Percentiles rank a stretch among this genome's conserved stretches.
Evolutionary conservation across 2,797 vertebrate species (phyloP).

Genomic region (Semotilus atromaculatus): DNA sequence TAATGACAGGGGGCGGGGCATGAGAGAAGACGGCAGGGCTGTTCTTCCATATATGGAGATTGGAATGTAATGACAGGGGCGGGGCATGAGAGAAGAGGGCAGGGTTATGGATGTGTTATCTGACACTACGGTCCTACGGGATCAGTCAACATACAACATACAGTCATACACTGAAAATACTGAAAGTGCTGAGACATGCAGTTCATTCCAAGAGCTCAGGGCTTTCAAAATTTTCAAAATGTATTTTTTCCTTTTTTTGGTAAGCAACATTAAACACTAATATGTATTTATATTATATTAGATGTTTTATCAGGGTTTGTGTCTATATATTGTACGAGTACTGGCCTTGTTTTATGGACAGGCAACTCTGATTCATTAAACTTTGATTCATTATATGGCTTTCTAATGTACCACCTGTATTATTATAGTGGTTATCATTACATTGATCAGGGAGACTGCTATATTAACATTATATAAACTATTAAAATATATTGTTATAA

Average conservation of each 20-base stretch:
- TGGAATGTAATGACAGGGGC: conserved; percentile 60
- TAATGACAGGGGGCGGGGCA: no score
- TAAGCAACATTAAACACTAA: not conserved
- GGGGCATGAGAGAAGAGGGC: conserved; percentile 62
- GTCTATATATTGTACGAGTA: not conserved
- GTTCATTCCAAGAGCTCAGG: not conserved
- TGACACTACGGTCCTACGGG: conserved; percentile 79
- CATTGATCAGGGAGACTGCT: no score
- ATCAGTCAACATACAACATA: not conserved
- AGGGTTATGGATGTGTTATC: conserved; percentile 65
- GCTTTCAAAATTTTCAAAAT: not conserved
- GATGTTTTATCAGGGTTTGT: not conserved
- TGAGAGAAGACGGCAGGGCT: no score
- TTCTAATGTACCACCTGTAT: no score
- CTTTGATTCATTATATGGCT: no score
- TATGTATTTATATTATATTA: not conserved
- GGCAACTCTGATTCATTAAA: not conserved
- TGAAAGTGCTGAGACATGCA: not conserved
- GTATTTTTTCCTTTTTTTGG: no score
- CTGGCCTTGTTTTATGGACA: not conserved
- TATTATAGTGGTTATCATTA: no score
- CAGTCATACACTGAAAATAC: no score
- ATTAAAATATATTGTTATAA: no score
- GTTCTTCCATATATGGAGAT: no score
- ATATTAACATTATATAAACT: no score